Evolutionary conservation across 1,140 invertebrate genomes (phyloP).

Genomic region (Oncopeltus fasciatus): DNA sequence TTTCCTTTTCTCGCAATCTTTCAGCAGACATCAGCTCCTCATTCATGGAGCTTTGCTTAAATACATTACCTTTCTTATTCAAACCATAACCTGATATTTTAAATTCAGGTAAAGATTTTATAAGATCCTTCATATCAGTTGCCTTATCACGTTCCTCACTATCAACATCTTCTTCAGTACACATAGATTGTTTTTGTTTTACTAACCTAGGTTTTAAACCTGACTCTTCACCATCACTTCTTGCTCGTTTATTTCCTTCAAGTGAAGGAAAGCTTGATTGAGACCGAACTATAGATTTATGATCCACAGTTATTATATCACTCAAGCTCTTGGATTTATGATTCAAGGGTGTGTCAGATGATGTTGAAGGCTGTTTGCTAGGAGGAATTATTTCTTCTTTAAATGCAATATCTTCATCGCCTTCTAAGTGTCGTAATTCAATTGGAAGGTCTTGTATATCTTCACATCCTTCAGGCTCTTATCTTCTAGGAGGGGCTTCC

Average conservation of each 20-base stretch:
- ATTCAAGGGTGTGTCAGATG: slow-evolving; percentile 31
- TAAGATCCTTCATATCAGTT: slow-evolving; percentile 45
- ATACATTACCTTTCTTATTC: slow-evolving; percentile 41
- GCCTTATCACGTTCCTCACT: slow-evolving; percentile 45
- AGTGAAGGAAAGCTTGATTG: slow-evolving; percentile 58
- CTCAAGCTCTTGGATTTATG: slow-evolving; percentile 65
- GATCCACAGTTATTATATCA: slow-evolving; percentile 49
- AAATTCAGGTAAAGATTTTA: slow-evolving; percentile 43
- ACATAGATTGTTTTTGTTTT: slow-evolving; percentile 66
- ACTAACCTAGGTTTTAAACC: slow-evolving; percentile 45
- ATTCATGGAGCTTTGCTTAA: slow-evolving; percentile 77
- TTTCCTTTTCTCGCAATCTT: slow-evolving; percentile 64
- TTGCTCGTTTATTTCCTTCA: slow-evolving; percentile 26
- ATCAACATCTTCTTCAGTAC: slow-evolving; percentile 40
- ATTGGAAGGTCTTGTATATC: slow-evolving; percentile 68
- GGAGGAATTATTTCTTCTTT: slow-evolving; percentile 36
- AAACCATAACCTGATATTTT: slow-evolving; percentile 33
- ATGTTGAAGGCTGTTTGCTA: slow-evolving; percentile 31
- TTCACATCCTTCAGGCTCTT: slow-evolving; percentile 38
- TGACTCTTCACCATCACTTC: slow-evolving; percentile 14
- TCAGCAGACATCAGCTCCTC: slow-evolving; percentile 77
- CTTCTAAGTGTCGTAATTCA: slow-evolving; percentile 71
- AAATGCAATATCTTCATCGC: slow-evolving; percentile 36
- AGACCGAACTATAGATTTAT: slow-evolving; percentile 46
- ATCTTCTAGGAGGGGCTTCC: slow-evolving; percentile 36